Evolutionary conservation across 2,797 vertebrate species (phyloP), one percentile per base, ranked within the genome.

Genomic region (Cuculus canorus): DNA sequence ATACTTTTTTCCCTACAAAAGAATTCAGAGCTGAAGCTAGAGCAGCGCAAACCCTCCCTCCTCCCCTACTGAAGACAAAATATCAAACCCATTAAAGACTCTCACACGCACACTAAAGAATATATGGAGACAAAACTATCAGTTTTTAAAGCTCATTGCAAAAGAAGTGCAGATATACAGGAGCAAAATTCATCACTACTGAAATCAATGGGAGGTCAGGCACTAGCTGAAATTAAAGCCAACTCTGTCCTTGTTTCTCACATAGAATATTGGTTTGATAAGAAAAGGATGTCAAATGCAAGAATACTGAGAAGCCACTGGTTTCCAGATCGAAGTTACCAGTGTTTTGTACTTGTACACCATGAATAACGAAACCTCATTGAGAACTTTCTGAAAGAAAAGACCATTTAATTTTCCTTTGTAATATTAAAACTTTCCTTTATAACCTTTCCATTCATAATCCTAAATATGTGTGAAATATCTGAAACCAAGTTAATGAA

Each of bases 81-180:
- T 65, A 94, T n/a, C 82, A 84, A 81, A 91, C 84, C 70, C 70
- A 91, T 84, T 96, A 93, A 61, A 94, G 90, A 77, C 60, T 52
- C 37, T 93, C 80, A 77, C 85, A 88, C 87, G 82, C 70, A 85
- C 66, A 25, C 18, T 39, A 85, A 28, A 59, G 61, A 95, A 94
- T 60, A 66, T 48, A 78, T 25, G 33, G 81, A 93, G 61, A 91
- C 45, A 84, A 94, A 92, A 78, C 92, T 87, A 94, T 83, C 81
- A 68, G 76, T 66, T 93, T 88, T 93, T 43, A 69, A 94, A 93
- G n/a, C 90, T 89, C 81, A 77, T 69, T 13, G 3, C 41, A 81
- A 45, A 90, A 90, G 84, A 57, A 95, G n/a, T 5, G 17, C 35
- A 72, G 66, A 81, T 43, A 93, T 69, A 82, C 11, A 82, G 71